Base-by-base conservation (phyloP, 2,113 vertebrate species). In the Ibidorhyncha struthersii region DNA sequence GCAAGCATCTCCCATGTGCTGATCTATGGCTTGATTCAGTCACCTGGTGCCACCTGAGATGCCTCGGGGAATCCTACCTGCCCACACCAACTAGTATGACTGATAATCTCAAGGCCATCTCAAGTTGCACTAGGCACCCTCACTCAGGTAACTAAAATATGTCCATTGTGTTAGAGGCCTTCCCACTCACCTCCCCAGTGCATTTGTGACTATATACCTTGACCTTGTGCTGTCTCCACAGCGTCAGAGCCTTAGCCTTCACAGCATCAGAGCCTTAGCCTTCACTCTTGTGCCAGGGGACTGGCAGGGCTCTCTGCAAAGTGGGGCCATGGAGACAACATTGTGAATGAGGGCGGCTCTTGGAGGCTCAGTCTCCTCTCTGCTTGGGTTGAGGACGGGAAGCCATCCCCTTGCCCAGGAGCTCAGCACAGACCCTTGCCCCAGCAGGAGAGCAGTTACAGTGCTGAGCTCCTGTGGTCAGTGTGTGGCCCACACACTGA, bases 371-470 rank as follows among this genome's bases (percentile, higher is more conserved):
- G 2, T 26, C 22, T 70, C 56, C 41, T 45, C 20, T 77, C 36
- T 58, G 3, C 50, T n/a, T 18, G 13, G 4, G 56, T 26, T 26
- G 36, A 56, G 23, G 36, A 38, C 0, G 0, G 15, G 23, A 58
- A 93, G 23, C 10, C 29, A 32, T 14, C 12, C 27, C 10, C 8
- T 69, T 74, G 12, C 29, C 80, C 41, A 36, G n/a, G 53, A 69
- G 29, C 22, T 76, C 71, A 62, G 47, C 45, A 38, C 1, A 0
- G 32, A 21, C n/a, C 21, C 49, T 78, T 41, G 6, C 22, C n/a
- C 25, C 36, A 70, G 41, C 53, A 56, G 21, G 6, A 52, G 6
- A 62, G 22, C 22, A 43, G 10, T 34, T 1, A 2, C 19, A 26
- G 36, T 2, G 8, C 62, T 41, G 26, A 82, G n/a, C 17, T 69